Evolutionary conservation across 2,113 vertebrate genomes (phyloP), one percentile per base, ranked within the genome.

Genomic region (Anhinga rufa): DNA sequence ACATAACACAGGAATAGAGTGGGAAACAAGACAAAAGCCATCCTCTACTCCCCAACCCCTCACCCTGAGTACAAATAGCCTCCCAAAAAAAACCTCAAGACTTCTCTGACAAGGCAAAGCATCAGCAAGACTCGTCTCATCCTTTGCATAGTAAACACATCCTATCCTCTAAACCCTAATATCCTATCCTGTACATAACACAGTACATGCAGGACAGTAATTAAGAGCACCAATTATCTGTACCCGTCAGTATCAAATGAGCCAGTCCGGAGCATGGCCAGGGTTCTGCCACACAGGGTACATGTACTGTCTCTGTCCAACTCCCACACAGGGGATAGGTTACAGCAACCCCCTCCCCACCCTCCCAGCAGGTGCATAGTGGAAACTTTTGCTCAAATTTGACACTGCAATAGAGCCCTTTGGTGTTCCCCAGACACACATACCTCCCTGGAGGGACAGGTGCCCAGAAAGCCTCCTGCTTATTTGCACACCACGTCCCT

Each of bases 1-100:
- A 19, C 0, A 2, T 9, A 48, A 54, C 65, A 57, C 8, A 18
- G 48, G 38, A 21, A n/a, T 3, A 52, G 31, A 65, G 4, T 4
- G 9, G 11, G 25, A 40, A 82, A 42, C 18, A 42, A 60, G 15
- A 42, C 31, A 31, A 29, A 58, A 66, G 11, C 40, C 65, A 61
- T 19, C 34, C 21, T 26, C 17, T 58, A 60, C 9, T 40, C 31
- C 38, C 38, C 14, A 16, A 7, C 7, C 10, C 17, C 36, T 26
- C 20, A n/a, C 5, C 18, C n/a, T 28, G 65, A 32, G 19, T 44
- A 25, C 36, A 38, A 57, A 15, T 16, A 64, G 7, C 49, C 70
- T 81, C 71, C 9, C 8, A 61, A 51, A 18, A 28, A 28, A 40
- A 34, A 26, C 24, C 19, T 66, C 9, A 48, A 36, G 26, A 49